Evolutionary conservation across 1,140 invertebrate genomes (phyloP), one percentile per base, ranked within the genome.

Genomic region (Lepidurus arcticus): DNA sequence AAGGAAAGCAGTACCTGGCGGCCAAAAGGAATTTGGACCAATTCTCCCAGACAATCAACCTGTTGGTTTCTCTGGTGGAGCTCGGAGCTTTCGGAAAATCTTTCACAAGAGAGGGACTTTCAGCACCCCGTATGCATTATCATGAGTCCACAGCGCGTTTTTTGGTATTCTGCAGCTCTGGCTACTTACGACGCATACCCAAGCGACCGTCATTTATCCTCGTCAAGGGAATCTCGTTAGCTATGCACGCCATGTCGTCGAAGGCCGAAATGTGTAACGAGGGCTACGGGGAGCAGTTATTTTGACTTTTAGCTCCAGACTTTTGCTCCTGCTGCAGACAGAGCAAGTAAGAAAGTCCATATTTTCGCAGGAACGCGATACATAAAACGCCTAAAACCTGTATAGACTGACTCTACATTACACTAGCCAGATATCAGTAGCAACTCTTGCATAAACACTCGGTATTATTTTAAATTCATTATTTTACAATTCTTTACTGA

Each of bases 201-300:
- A 65, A 65, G 53, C 13, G 53, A 65, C 53, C 53, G 53, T 65
- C 53, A 65, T 65, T 65, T 65, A 65, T 65, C 53, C 53, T 65
- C 53, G 53, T 65, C 53, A 65, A 65, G 53, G 53, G 53, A 65
- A 65, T 65, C 53, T 65, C 53, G 53, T 65, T 65, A 65, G 53
- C 21, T 65, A 65, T 65, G 53, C 53, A 65, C 53, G 53, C 53
- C 53, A 16, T 65, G 53, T 65, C 53, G 53, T 65, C 53, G 21
- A 65, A 65, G 53, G 53, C 53, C 53, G 53, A 65, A 65, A 65
- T 65, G 53, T 65, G 53, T 65, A 65, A 65, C 53, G 53, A 65
- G 53, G 53, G 21, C 16, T 34, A 11, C 21, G 53, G 53, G 53
- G 53, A 65, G 53, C 13, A 65, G 53, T 65, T 65, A 65, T 65